These are phyloP conservation scores for Cataglyphis rosenhaueri DNA, from an alignment of 2,888 invertebrate species.

Conservation along the genomic window DNA sequence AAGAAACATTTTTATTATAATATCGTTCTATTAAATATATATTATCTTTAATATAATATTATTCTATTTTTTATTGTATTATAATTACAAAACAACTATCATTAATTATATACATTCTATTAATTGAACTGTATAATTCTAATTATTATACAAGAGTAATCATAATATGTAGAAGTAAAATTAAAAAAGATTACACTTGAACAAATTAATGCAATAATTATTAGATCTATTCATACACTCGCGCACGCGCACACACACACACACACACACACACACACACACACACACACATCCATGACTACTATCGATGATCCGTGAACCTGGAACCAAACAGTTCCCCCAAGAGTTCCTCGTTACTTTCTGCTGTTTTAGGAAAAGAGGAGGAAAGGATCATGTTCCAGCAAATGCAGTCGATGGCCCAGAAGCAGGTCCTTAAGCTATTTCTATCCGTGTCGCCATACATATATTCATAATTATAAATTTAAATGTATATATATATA, in stretches of 20 bases:
- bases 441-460: constrained; percentile 79
- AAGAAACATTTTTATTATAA: constrained; percentile 2
- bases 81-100: not conserved
- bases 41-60: constrained; percentile 3
- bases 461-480: constrained; percentile 66
- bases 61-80: not conserved
- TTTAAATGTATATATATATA: constrained; percentile 51
- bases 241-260: not conserved
- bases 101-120: not conserved
- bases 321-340: constrained; percentile 66
- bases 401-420: constrained; percentile 98
- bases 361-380: constrained; percentile 94
- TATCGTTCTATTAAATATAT: not conserved
- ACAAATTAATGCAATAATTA: constrained; percentile 7
- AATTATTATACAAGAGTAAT: constrained; percentile 3
- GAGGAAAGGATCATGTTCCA: constrained; percentile 98
- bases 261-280: not conserved
- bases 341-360: constrained; percentile 78
- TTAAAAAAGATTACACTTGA: not conserved
- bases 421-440: constrained; percentile 94
- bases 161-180: not conserved
- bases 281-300: not conserved
- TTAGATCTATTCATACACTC: not conserved
- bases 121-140: not conserved
- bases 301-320: constrained; percentile 60